phyloP scores from a whole-genome alignment of 2,888 invertebrate species.

The Heteropelma amictum region DNA sequence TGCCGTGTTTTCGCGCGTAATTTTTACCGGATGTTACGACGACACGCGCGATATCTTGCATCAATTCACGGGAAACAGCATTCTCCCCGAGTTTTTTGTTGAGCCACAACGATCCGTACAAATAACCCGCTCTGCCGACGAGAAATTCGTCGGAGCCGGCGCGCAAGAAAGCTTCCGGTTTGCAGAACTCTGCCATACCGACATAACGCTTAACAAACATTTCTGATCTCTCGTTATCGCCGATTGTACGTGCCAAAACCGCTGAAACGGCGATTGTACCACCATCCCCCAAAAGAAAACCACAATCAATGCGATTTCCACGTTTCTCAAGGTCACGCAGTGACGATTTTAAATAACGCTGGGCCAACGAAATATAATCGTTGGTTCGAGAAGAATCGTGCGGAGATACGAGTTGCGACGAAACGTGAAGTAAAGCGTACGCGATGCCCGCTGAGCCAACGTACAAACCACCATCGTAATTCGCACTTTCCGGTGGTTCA shows the following conservation, averaged over 20 bases:
- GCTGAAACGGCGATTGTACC: constrained; percentile 88
- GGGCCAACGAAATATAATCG: constrained; percentile 54
- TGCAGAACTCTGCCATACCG: constrained; percentile 77
- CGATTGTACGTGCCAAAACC: constrained; percentile 80
- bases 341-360: constrained; percentile 55
- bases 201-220: constrained; percentile 76
- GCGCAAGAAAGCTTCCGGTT: constrained; percentile 80
- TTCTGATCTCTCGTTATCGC: constrained; percentile 75
- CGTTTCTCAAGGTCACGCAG: constrained; percentile 47
- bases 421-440: constrained; percentile 58
- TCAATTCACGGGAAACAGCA: constrained; percentile 78
- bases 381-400: constrained; percentile 10
- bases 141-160: constrained; percentile 90
- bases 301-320: constrained; percentile 32
- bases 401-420: constrained; percentile 32
- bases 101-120: constrained; percentile 88
- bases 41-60: constrained; percentile 84
- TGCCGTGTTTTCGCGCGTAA: constrained; percentile 81
- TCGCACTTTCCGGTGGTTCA: constrained; percentile 79
- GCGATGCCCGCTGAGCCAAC: constrained; percentile 63
- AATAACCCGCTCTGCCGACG: constrained; percentile 90
- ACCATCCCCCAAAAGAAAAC: constrained; percentile 74
- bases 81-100: constrained; percentile 80
- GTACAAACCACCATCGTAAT: constrained; percentile 76
- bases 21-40: constrained; percentile 86